Conservation (phyloP, 30 jellyfish, hydroid and myxozoan species). For the Clytia hemisphaerica region DNA sequence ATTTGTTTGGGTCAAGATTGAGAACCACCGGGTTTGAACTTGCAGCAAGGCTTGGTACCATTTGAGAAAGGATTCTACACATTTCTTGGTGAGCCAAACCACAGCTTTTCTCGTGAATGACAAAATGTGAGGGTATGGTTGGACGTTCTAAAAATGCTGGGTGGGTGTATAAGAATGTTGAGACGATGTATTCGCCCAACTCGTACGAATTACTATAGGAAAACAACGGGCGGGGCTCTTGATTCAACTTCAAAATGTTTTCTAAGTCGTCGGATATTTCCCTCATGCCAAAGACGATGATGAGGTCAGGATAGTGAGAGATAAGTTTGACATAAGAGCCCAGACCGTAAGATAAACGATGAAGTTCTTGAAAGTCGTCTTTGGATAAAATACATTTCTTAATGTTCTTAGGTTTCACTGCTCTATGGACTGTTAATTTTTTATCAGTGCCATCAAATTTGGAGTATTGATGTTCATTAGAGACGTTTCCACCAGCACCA, state of each 20-base stretch:
- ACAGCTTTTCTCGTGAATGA: constrained; percentile 62
- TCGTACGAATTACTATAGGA: constrained; percentile 65
- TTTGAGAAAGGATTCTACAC: constrained; percentile 39
- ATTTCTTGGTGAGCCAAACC: constrained; percentile 42
- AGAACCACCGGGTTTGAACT: constrained; percentile 47
- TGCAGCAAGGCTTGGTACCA: constrained; percentile 50
- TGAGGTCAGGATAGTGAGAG: constrained; percentile 53
- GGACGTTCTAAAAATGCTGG: constrained; percentile 74
- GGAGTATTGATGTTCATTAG: constrained; percentile 25
- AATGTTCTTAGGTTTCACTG: constrained; percentile 20
- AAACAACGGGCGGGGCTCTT: constrained; percentile 45
- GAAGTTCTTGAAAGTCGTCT: constrained; percentile 64
- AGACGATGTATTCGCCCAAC: constrained; percentile 53
- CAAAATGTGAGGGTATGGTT: constrained; percentile 70
- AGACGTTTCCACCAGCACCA: constrained; percentile 30
- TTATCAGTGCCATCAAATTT: constrained; percentile 17
- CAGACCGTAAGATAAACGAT: constrained; percentile 57
- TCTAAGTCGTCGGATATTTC: constrained; percentile 64
- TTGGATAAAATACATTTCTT: constrained; percentile 31
- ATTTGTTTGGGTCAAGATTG: constrained; percentile 53
- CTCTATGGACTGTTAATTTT: constrained; percentile 26
- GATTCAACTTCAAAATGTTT: constrained; percentile 31
- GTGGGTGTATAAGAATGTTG: constrained; percentile 59
- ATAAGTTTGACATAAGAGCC: constrained; percentile 43
- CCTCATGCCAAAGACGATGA: constrained; percentile 43